These are phyloP conservation scores for Montipora sp. DNA, from an alignment of 64 coral and sea anemone species.

Conservation along the genomic window DNA sequence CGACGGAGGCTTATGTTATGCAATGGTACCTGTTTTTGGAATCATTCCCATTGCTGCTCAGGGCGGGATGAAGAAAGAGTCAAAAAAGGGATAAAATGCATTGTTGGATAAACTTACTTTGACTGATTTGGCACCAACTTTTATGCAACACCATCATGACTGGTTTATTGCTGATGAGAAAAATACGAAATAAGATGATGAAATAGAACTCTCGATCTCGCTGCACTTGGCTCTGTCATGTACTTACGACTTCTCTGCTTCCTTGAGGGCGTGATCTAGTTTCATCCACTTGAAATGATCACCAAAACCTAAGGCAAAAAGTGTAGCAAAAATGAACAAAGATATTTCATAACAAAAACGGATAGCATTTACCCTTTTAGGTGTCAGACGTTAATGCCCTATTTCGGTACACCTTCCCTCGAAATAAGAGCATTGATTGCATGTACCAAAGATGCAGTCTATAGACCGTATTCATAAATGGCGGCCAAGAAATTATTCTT, in stretches of 20 bases:
- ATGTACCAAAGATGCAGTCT: too few species aligned
- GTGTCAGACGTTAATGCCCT: too few species aligned
- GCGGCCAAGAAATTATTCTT: too few species aligned
- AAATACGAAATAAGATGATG: not conserved
- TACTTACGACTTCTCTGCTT: conserved; percentile 53
- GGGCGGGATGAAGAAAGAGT: not conserved
- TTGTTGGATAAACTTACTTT: conserved; percentile 30
- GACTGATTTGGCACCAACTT: conserved; percentile 95
- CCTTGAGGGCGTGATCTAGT: conserved; percentile 32
- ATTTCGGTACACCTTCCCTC: too few species aligned
- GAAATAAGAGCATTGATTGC: too few species aligned
- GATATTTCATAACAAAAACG: not conserved
- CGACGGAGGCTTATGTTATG: too few species aligned
- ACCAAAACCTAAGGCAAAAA: conserved; percentile 50
- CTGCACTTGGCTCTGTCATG: too few species aligned
- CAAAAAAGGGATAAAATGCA: not conserved
- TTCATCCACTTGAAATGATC: conserved; percentile 49
- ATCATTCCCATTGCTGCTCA: too few species aligned
- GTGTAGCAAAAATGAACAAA: not conserved
- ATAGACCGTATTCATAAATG: too few species aligned
- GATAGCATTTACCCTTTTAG: too few species aligned
- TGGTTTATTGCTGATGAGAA: conserved; percentile 73
- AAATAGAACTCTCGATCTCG: not conserved
- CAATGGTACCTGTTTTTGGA: too few species aligned
- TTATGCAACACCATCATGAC: conserved; percentile 89